Percentiles rank a stretch among this genome's conserved stretches.
These are phyloP conservation scores for Pilophorus perplexus DNA, from an alignment of 2,888 invertebrate species.

Conservation along the genomic window DNA sequence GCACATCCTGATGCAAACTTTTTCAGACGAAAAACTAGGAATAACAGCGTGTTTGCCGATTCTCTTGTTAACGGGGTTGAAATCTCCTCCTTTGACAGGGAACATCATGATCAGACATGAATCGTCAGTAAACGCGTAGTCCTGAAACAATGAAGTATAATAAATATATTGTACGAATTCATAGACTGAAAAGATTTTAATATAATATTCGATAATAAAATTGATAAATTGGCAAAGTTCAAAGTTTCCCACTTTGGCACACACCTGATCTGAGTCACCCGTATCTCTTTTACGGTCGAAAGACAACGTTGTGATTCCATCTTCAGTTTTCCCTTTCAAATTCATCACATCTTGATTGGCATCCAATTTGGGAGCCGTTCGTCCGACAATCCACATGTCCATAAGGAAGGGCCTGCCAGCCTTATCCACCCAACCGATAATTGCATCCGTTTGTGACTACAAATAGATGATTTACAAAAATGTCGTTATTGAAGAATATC, in stretches of 20 bases:
- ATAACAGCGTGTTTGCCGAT: conserved; percentile 74
- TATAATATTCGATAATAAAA: not conserved
- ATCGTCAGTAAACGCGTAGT: conserved; percentile 76
- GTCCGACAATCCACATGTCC: conserved; percentile 84
- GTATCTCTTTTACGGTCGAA: conserved; percentile 76
- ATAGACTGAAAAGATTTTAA: conserved; percentile 3
- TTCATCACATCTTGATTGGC: conserved; percentile 70
- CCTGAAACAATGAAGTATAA: conserved; percentile 57
- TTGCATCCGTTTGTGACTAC: conserved; percentile 80
- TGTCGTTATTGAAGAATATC: too few relatives aligned
- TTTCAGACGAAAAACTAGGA: conserved; percentile 69
- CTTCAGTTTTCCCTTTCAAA: conserved; percentile 65
- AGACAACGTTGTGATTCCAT: conserved; percentile 73
- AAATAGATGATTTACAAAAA: too few relatives aligned
- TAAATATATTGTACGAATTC: conserved; percentile 32
- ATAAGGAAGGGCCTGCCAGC: conserved; percentile 76
- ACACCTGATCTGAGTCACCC: conserved; percentile 57
- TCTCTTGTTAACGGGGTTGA: conserved; percentile 79
- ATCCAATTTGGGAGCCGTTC: conserved; percentile 71
- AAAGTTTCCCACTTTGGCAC: not conserved
- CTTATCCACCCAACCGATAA: conserved; percentile 84
- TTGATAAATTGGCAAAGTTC: not conserved
- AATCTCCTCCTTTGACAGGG: conserved; percentile 77
- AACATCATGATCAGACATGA: conserved; percentile 85
- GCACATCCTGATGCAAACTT: conserved; percentile 81